Conservation (phyloP, 2,113 vertebrate genomes). For the Steatornis caripensis region DNA sequence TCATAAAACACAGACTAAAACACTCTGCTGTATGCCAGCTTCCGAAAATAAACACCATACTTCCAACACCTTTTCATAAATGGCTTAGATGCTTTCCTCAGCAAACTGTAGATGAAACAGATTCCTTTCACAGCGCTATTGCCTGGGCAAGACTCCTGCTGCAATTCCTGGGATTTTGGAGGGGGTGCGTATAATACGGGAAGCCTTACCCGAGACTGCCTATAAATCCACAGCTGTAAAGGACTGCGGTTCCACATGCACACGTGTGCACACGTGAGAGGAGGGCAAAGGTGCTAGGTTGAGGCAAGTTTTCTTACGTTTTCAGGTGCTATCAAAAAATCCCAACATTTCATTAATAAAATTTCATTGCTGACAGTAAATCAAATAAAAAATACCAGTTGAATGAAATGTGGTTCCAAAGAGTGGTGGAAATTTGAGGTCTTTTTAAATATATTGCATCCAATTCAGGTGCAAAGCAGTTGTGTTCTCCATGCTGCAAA, state of each 20-base stretch:
- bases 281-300: not conserved
- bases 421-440: not conserved
- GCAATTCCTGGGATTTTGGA: not conserved
- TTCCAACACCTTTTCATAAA: not conserved
- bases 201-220: accelerated
- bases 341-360: not conserved
- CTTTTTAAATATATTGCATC: not conserved
- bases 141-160: not conserved
- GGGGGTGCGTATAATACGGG: accelerated
- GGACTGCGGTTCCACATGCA: not conserved
- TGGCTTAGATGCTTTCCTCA: not conserved
- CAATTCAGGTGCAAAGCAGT: not conserved
- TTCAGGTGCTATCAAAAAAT: not conserved
- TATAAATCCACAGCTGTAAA: not conserved
- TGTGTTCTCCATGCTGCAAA: not conserved
- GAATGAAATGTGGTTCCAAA: not conserved
- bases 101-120: not conserved
- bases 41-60: not conserved
- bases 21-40: not conserved
- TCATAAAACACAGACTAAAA: not conserved
- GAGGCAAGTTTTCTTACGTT: not conserved
- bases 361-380: not conserved
- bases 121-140: not conserved
- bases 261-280: accelerated
- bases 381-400: not conserved